Percentiles rank a stretch among this genome's conserved stretches.
These are phyloP conservation scores for Budorcas taxicolor DNA, from an alignment of 2,113 vertebrate species.

Conservation along the genomic window DNA sequence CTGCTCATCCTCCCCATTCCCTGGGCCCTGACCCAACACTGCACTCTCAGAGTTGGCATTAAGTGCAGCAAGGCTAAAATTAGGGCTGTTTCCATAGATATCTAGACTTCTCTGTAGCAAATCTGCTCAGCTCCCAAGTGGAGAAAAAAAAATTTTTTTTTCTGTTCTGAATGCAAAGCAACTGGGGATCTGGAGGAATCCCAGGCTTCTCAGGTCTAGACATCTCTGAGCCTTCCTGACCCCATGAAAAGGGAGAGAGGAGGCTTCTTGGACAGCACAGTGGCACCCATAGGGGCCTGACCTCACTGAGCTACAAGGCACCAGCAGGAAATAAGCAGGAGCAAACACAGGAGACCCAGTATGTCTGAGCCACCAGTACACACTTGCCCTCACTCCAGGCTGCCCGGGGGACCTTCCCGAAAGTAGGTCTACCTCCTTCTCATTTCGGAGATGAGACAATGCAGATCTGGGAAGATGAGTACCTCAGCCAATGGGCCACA, in stretches of 20 bases:
- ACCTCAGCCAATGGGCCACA: rapidly evolving
- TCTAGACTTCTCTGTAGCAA: constrained; percentile 41
- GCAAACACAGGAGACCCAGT: rapidly evolving
- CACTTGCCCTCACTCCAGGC: rapidly evolving
- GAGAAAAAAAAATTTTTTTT: not conserved
- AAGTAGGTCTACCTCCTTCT: not conserved
- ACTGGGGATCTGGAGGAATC: not conserved
- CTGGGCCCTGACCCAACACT: constrained; percentile 44
- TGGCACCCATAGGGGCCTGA: rapidly evolving
- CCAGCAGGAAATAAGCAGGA: not conserved
- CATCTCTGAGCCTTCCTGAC: not conserved
- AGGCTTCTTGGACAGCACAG: not conserved
- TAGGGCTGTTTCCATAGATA: constrained; percentile 65
- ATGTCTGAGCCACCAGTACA: not conserved
- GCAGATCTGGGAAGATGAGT: not conserved
- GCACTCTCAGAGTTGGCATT: constrained; percentile 17
- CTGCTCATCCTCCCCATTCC: not conserved
- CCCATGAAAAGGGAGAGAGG: not conserved
- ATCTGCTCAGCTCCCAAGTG: constrained; percentile 37
- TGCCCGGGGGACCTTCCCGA: too few species aligned
- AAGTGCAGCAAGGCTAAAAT: constrained; percentile 63
- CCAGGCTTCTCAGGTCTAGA: not conserved
- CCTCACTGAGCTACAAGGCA: not conserved
- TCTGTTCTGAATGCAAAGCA: constrained; percentile 19
- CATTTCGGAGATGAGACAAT: rapidly evolving